Base-by-base conservation (phyloP, 2,113 vertebrate species). In the Alexandromys fortis region DNA sequence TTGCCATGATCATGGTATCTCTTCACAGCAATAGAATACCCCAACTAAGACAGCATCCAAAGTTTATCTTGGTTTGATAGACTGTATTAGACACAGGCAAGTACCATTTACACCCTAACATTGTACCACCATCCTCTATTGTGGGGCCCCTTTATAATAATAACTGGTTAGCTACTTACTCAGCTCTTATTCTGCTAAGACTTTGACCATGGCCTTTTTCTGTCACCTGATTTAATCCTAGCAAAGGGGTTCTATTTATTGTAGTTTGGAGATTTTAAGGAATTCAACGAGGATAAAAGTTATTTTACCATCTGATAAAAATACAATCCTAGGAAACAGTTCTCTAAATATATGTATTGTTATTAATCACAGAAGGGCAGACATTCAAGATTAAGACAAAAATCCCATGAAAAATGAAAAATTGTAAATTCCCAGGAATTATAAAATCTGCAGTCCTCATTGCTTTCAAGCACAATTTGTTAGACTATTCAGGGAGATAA, bases 401-500 rank as follows among this genome's bases (percentile, higher is more conserved):
- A 33, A 38, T 1, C 38, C 26, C 14, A 33, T n/a, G 13, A 78
- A 45, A 93, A 30, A 61, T 13, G 86, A 21, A 52, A 16, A 94
- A 87, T 8, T 93, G 47, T 63, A 58, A 63, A 75, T 30, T 4
- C 21, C 5, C 35, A 61, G 21, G 78, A 61, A 94, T 92, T 96
- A 79, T 5, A 45, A 52, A 95, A 88, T 92, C 70, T 24, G 87
- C 9, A 52, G 26, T 88, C 2, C 14, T 85, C 1, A 45, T 38
- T 81, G 14, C 22, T n/a, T 82, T 38, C 17, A 49, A 47, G 58
- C 87, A 28, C 6, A 38, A 77, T 61, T 91, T 55, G 19, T 86
- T 78, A 93, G 93, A 90, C 21, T 82, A 78, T 79, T 95, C 19
- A 78, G 33, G 22, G 10, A 89, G 49, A 92, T 5, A 89, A 93